Percentiles rank a stretch among this genome's conserved stretches.
Conservation (phyloP, 2,888 invertebrate genomes). For the Agrotis exclamationis region DNA sequence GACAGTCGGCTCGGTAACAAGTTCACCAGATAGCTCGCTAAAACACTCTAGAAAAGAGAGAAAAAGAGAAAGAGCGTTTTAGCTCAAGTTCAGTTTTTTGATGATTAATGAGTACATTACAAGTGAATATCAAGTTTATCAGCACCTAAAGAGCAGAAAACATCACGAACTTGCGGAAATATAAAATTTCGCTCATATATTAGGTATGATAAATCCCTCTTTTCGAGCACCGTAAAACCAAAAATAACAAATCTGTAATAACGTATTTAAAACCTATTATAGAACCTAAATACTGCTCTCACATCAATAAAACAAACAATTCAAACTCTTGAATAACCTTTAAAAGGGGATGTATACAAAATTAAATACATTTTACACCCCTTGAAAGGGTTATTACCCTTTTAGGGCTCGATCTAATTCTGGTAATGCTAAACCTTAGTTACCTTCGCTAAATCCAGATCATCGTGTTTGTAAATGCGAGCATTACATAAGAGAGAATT, state of each 20-base stretch:
- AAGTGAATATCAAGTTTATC: too few species aligned
- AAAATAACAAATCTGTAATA: conserved; percentile 1
- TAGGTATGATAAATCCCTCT: too few species aligned
- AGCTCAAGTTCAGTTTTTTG: too few species aligned
- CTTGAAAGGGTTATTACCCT: conserved; percentile 28
- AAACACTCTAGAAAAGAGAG: too few species aligned
- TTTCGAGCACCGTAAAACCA: background rate
- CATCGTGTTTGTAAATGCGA: conserved; percentile 29
- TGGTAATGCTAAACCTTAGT: conserved; percentile 24
- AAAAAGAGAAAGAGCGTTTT: too few species aligned
- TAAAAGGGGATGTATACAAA: conserved; percentile 10
- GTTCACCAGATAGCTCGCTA: too few species aligned
- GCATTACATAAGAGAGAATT: conserved; percentile 36
- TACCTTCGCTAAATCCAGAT: conserved; percentile 35
- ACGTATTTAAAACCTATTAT: background rate
- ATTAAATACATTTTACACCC: conserved; percentile 13
- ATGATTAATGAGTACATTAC: too few species aligned
- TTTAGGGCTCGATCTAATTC: conserved; percentile 33
- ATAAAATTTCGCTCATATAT: too few species aligned
- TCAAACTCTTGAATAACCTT: background rate
- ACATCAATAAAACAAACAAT: background rate
- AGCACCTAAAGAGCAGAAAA: too few species aligned
- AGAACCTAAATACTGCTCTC: background rate
- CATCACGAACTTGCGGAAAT: too few species aligned
- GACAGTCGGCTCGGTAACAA: too few species aligned